Base-by-base conservation (phyloP, 2,888 invertebrate genomes). In the Sepiola atlantica region DNA sequence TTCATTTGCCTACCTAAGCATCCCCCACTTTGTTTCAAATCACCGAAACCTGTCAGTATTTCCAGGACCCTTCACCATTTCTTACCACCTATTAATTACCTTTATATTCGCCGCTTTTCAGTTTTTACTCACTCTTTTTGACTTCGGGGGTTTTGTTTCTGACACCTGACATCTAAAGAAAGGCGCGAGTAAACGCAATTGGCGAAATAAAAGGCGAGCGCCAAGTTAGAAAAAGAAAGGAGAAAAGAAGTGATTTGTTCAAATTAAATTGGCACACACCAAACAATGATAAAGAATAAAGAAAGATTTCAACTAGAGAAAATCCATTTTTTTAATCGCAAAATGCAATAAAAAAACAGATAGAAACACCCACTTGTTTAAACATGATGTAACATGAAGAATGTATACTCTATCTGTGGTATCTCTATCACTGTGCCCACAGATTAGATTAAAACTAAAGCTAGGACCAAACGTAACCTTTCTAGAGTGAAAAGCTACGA, bases 241-340 rank as follows among this genome's bases (percentile, higher is more conserved):
- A 77, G 77, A 77, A 77, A 77, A 77, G 77, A 77, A 77, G 77
- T 77, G n/a, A 77, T 77, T 77, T 77, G 77, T n/a, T 77, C 77
- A 77, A 77, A 77, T 77, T 77, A 77, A 77, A 77, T 77, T 77
- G 77, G n/a, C n/a, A n/a, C 77, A n/a, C 77, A 77, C n/a, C n/a
- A 77, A 21, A 77, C n/a, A n/a, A 77, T 77, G 16, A 16, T 16
- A n/a, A 77, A 77, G n/a, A 77, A 77, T 28, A 24, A 1, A 24
- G 18, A 57, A 61, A 77, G n/a, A 77, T 14, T 55, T 55, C 16
- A 55, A 55, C 21, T 20, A 21, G 6, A 77, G 28, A 12, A 77
- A 77, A 77, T 77, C n/a, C n/a, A n/a, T n/a, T n/a, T n/a, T n/a
- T n/a, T n/a, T n/a, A n/a, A n/a, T n/a, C n/a, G n/a, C n/a, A n/a